These are phyloP conservation scores for Lasioglossum leucozonium DNA, from an alignment of 2,888 invertebrate species.

Conservation along the genomic window DNA sequence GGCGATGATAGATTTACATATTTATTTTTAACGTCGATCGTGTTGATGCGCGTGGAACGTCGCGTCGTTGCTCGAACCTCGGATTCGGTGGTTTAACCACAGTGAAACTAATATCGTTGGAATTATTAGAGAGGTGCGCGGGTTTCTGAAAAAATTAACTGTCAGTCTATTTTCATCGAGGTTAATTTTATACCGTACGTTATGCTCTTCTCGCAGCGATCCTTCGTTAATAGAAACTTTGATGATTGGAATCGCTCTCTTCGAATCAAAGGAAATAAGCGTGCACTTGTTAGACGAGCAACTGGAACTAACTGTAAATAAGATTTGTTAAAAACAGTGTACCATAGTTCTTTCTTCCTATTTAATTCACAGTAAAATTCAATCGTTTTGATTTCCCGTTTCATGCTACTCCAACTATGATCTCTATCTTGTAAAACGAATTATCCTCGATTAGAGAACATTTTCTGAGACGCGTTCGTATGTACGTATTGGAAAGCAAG, in stretches of 20 bases:
- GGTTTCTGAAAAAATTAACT: neutral
- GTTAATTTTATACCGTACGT: neutral
- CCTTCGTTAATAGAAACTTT: neutral
- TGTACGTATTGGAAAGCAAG: neutral
- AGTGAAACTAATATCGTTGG: neutral
- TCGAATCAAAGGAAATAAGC: neutral
- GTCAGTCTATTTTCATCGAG: neutral
- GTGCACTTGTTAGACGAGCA: conserved; percentile 10
- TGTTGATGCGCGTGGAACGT: neutral
- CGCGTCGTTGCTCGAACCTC: neutral
- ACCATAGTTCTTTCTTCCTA: neutral
- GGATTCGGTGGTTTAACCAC: neutral
- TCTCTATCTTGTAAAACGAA: neutral
- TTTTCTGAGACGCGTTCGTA: neutral
- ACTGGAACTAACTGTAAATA: neutral
- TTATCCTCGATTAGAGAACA: neutral
- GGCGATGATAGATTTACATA: neutral
- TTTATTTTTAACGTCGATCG: neutral
- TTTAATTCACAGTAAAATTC: neutral
- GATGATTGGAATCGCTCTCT: neutral
- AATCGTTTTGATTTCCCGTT: neutral
- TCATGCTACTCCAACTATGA: neutral
- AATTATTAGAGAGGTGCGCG: neutral
- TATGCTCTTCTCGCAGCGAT: neutral
- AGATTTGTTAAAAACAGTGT: neutral